Percentiles rank a stretch among this genome's conserved stretches.
Evolutionary conservation across 2,113 vertebrate species (phyloP).

Genomic region (Harpagus bidentatus): DNA sequence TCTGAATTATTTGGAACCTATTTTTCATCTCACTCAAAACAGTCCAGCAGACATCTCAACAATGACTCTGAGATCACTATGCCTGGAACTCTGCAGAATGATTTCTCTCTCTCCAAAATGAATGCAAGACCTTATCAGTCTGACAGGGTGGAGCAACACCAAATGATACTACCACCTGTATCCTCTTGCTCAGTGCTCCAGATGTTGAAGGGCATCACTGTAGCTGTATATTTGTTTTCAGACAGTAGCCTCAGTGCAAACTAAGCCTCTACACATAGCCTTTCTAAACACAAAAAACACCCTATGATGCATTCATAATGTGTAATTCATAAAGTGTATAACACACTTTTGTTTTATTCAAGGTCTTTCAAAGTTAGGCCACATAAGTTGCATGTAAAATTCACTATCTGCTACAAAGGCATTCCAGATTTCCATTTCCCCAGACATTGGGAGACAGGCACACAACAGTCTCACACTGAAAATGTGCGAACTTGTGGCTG

Average conservation of each 20-base stretch:
- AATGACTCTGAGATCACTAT: background rate
- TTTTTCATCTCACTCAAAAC: constrained; percentile 15
- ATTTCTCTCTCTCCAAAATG: background rate
- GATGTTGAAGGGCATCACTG: background rate
- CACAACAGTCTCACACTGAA: background rate
- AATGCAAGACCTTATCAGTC: background rate
- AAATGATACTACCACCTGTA: background rate
- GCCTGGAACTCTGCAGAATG: background rate
- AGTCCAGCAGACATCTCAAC: background rate
- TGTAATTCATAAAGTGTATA: background rate
- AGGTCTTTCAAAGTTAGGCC: constrained; percentile 5
- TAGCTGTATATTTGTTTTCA: background rate
- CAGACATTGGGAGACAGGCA: constrained; percentile 1
- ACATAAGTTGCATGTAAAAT: constrained; percentile 11
- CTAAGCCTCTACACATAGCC: background rate
- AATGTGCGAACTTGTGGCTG: background rate
- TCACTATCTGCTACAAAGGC: constrained; percentile 20
- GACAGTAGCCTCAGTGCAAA: background rate
- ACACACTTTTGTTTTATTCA: constrained; percentile 39
- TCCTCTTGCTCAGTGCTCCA: background rate
- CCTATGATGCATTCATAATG: background rate
- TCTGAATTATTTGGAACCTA: constrained; percentile 17
- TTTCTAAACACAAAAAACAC: background rate
- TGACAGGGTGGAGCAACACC: background rate
- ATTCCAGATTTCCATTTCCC: constrained; percentile 9